phyloP scores from a whole-genome alignment of 2,888 invertebrate genomes.

The Chymomyza amoena region DNA sequence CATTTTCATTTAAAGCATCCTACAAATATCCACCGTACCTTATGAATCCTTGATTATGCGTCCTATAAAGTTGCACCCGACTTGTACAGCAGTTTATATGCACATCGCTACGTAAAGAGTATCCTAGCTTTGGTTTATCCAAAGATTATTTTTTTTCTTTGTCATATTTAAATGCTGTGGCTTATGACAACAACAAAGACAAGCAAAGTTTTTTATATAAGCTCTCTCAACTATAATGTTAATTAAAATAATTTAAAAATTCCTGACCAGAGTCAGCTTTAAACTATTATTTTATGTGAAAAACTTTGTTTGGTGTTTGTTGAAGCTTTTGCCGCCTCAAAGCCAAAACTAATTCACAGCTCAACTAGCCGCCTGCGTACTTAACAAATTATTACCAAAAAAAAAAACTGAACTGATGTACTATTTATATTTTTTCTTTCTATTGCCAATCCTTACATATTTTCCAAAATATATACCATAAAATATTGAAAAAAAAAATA shows the following conservation, averaged over 20 bases:
- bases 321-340: constrained; percentile 11
- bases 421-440: constrained; percentile 66
- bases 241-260: background rate
- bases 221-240: background rate
- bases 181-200: background rate
- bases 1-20: too few species aligned
- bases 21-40: too few species aligned
- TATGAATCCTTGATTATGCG: too few species aligned
- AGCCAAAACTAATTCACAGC: constrained; percentile 32
- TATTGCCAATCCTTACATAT: constrained; percentile 54
- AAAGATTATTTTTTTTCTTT: background rate
- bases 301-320: background rate
- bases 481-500: constrained; percentile 9
- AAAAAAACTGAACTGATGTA: constrained; percentile 57
- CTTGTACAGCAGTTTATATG: background rate
- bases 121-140: background rate
- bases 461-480: background rate
- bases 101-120: background rate
- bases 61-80: too few species aligned
- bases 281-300: background rate
- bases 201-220: constrained; percentile 25
- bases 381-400: background rate
- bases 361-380: constrained; percentile 22
- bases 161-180: background rate
- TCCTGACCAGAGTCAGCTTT: background rate